Evolutionary conservation across 2,888 invertebrate genomes (phyloP).

Genomic region (Drosophila birchii): DNA sequence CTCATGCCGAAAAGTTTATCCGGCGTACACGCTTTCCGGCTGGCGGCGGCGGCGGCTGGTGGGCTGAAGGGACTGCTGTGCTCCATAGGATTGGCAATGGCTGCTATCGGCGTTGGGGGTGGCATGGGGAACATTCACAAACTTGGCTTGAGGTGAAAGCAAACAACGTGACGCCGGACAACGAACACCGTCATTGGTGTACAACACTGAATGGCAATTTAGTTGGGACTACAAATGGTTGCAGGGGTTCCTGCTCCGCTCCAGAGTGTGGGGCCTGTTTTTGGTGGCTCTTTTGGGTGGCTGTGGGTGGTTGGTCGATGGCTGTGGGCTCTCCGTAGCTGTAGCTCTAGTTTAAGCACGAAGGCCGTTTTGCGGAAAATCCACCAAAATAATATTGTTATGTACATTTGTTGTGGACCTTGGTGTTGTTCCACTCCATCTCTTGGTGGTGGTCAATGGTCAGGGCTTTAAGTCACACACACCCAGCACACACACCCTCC

Average conservation of each 20-base stretch:
- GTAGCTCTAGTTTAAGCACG: slow-evolving; percentile 10
- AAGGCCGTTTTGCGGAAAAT: slow-evolving; percentile 65
- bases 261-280: neutral
- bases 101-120: slow-evolving; percentile 2
- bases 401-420: slow-evolving; percentile 37
- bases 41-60: neutral
- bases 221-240: slow-evolving; percentile 54
- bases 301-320: neutral
- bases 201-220: slow-evolving; percentile 76
- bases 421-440: slow-evolving; percentile 8
- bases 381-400: slow-evolving; percentile 73
- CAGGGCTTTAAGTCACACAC: slow-evolving; percentile 40
- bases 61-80: neutral
- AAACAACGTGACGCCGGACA: slow-evolving; percentile 77
- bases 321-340: neutral
- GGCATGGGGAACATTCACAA: slow-evolving; percentile 60
- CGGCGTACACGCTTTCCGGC: slow-evolving; percentile 48
- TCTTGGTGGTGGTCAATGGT: slow-evolving; percentile 35
- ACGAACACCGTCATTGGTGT: slow-evolving; percentile 53
- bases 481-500: slow-evolving; percentile 1
- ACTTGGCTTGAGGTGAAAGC: slow-evolving; percentile 77
- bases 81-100: neutral
- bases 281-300: slow-evolving; percentile 2
- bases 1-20: slow-evolving; percentile 76
- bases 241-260: slow-evolving; percentile 17